phyloP scores from a whole-genome alignment of 2,888 invertebrate genomes.

The Oscheius sp. region DNA sequence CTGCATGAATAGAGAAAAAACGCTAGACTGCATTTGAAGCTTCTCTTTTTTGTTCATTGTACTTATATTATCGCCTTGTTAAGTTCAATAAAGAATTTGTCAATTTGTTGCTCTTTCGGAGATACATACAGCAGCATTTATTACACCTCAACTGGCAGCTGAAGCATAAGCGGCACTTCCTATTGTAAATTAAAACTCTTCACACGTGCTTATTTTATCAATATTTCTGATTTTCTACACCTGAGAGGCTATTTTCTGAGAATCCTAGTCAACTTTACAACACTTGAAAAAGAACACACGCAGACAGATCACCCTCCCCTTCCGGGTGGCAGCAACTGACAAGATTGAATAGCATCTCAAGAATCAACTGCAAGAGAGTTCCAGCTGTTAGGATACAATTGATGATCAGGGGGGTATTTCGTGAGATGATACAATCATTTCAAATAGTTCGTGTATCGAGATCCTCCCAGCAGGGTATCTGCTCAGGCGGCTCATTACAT shows the following conservation, averaged over 20 bases:
- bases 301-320: background rate
- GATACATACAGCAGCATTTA: too few relatives aligned
- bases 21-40: background rate
- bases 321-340: conserved; percentile 20
- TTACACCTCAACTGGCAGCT: too few relatives aligned
- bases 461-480: conserved; percentile 20
- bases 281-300: background rate
- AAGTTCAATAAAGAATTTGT: conserved; percentile 10
- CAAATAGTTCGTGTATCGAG: too few relatives aligned
- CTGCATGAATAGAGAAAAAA: background rate
- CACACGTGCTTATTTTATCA: too few relatives aligned
- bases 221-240: too few relatives aligned
- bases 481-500: conserved; percentile 5
- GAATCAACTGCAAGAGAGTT: background rate
- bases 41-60: conserved; percentile 7
- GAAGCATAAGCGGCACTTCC: too few relatives aligned
- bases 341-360: background rate
- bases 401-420: background rate
- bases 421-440: too few relatives aligned
- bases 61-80: conserved; percentile 10
- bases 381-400: background rate
- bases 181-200: too few relatives aligned
- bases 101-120: too few relatives aligned
- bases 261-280: background rate
- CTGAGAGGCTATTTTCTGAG: too few relatives aligned